Percentiles rank a stretch among this genome's conserved stretches.
Evolutionary conservation across 2,113 vertebrate genomes (phyloP).

Genomic region (Cynoglossus semilaevis): DNA sequence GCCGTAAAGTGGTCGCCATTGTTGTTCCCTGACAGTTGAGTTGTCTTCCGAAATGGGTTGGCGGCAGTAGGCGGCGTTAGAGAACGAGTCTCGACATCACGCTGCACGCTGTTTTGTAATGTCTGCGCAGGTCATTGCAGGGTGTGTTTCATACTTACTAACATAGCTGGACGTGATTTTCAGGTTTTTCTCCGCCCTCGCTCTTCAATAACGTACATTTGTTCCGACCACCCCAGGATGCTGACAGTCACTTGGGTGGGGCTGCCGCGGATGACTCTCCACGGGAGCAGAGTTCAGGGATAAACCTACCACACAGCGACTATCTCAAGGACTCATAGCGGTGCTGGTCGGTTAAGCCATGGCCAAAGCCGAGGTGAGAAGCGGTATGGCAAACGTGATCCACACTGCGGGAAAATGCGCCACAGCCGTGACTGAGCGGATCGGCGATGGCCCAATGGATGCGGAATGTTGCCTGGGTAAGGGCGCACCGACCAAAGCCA

Average conservation of each 20-base stretch:
- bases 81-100: background rate
- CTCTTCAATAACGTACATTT: conserved; percentile 23
- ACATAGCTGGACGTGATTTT: conserved; percentile 31
- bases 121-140: background rate
- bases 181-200: conserved; percentile 23
- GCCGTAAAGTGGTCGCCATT: conserved; percentile 11
- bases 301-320: conserved; percentile 16
- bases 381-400: conserved; percentile 32
- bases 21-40: background rate
- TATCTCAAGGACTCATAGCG: background rate
- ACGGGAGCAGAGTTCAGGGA: conserved; percentile 21
- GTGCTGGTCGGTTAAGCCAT: conserved; percentile 39
- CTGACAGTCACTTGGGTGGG: conserved; percentile 58
- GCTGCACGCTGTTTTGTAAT: background rate
- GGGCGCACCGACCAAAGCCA: conserved; percentile 30
- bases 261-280: conserved; percentile 50
- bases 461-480: conserved; percentile 30
- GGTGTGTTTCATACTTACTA: background rate
- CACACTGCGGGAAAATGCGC: conserved; percentile 34
- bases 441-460: conserved; percentile 56
- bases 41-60: background rate
- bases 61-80: conserved; percentile 9
- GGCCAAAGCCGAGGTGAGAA: conserved; percentile 69
- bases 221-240: conserved; percentile 52
- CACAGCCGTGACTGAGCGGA: conserved; percentile 45